phyloP scores from a whole-genome alignment of 23 tunicate species.

The Ascidia mentula region DNA sequence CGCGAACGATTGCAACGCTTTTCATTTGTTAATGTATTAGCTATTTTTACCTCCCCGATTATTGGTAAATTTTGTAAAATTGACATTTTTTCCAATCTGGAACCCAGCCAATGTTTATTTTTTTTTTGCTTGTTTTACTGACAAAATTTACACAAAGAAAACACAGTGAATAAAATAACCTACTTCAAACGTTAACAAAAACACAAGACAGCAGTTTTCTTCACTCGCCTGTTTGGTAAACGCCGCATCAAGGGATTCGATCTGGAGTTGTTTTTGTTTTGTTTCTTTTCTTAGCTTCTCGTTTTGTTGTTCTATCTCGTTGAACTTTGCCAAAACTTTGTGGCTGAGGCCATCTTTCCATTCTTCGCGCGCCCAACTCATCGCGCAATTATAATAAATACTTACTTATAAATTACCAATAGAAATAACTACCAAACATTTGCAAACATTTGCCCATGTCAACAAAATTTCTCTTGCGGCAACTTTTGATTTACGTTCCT shows the following conservation, averaged over 20 bases:
- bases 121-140: too few relatives aligned
- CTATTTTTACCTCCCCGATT: too few relatives aligned
- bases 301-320: conserved; percentile 43
- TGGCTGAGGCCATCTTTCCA: conserved; percentile 73
- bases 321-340: conserved; percentile 38
- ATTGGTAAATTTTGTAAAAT: too few relatives aligned
- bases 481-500: neutral
- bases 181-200: too few relatives aligned
- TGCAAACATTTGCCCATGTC: neutral
- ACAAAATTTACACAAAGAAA: too few relatives aligned
- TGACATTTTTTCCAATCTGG: too few relatives aligned
- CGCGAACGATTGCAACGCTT: too few relatives aligned
- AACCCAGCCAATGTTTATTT: too few relatives aligned
- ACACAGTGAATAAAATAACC: too few relatives aligned
- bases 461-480: neutral
- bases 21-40: too few relatives aligned
- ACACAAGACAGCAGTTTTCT: too few relatives aligned
- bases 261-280: conserved; percentile 59
- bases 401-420: neutral
- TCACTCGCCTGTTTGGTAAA: conserved; percentile 44
- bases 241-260: conserved; percentile 56
- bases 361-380: conserved; percentile 86
- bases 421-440: neutral
- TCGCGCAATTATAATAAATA: neutral
- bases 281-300: conserved; percentile 49